Percentiles rank a stretch among this genome's conserved stretches.
These are phyloP conservation scores for Datnioides undecimradiatus DNA, from an alignment of 2,113 vertebrate genomes.

Conservation along the genomic window DNA sequence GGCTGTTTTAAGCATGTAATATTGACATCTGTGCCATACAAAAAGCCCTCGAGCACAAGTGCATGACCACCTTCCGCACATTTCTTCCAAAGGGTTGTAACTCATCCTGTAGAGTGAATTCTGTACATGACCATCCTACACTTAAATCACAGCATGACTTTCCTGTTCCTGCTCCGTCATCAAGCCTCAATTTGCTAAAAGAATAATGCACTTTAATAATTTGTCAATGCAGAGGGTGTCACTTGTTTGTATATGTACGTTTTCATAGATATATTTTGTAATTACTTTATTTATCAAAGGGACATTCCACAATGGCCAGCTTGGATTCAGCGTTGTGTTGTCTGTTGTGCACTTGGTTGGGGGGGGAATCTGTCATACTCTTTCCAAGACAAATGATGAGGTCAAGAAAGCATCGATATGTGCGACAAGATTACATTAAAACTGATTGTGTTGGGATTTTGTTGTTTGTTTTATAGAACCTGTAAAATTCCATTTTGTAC, in stretches of 20 bases:
- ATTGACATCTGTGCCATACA: constrained; percentile 37
- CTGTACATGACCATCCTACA: background rate
- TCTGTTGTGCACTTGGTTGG: background rate
- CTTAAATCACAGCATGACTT: constrained; percentile 31
- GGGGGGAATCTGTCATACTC: background rate
- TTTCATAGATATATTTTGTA: constrained; percentile 43
- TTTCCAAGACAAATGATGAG: background rate
- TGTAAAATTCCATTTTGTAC: constrained; percentile 83
- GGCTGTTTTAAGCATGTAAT: constrained; percentile 39
- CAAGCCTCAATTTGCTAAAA: constrained; percentile 19
- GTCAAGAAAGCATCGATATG: background rate
- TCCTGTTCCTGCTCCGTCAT: constrained; percentile 1
- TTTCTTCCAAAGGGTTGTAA: constrained; percentile 7
- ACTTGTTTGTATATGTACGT: constrained; percentile 48
- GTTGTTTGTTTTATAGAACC: constrained; percentile 62
- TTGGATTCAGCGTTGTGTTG: constrained; percentile 11
- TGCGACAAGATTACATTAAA: background rate
- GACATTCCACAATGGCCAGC: constrained; percentile 53
- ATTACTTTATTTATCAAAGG: constrained; percentile 62
- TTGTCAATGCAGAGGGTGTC: constrained; percentile 43
- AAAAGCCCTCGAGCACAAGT: constrained; percentile 41
- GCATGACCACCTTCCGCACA: constrained; percentile 48
- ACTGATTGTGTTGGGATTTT: background rate
- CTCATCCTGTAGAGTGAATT: background rate
- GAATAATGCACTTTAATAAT: constrained; percentile 70